Evolutionary conservation across 2,797 vertebrate genomes (phyloP), one percentile per base, ranked within the genome.

Genomic region (Denticeps clupeoides): DNA sequence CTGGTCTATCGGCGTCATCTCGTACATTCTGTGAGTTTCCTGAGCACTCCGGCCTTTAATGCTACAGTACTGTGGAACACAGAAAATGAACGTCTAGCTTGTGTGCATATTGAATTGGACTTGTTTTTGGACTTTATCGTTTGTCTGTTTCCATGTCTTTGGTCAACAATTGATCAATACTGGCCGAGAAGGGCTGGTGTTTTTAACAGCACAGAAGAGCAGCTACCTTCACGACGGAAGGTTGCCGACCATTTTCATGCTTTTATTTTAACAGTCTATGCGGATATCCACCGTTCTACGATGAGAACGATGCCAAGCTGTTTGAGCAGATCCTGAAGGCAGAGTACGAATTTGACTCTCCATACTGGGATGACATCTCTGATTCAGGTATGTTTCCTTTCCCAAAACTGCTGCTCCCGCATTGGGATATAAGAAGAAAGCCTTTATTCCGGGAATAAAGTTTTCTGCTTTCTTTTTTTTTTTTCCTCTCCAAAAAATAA

Each of bases 311-410:
- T 11, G 85, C 93, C 75, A 97, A 93, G 69, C 88, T 98, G 48
- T 98, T 98, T 1, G 92, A 97, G 64, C 93, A 98, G 82, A 98
- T 98, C 64, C 70, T 97, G 63, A 91, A 87, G 71, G 93, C 93
- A 0, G 93, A 98, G 53, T 98, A 94, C 0, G 94, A 98, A 75
- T 98, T 98, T 7, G 94, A 98, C 71, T 97, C 93, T 18, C 94
- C 94, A 3, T 98, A 98, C 73, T 98, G 94, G 94, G 94, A 97
- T 0, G 93, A 97, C 62, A 98, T 98, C 74, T 98, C 94, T 0
- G 94, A 97, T 24, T 98, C 93, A 27, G 94, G 94, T 98, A 85
- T 49, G 2, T 8, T 52, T 25, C 2, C 1, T 15, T 3, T 15
- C 23, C 16, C 19, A 7, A 8, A 12, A 7, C 16, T 13, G 25